Evolutionary conservation across 2,113 vertebrate genomes (phyloP), one percentile per base, ranked within the genome.

Genomic region (Tragelaphus scriptus): DNA sequence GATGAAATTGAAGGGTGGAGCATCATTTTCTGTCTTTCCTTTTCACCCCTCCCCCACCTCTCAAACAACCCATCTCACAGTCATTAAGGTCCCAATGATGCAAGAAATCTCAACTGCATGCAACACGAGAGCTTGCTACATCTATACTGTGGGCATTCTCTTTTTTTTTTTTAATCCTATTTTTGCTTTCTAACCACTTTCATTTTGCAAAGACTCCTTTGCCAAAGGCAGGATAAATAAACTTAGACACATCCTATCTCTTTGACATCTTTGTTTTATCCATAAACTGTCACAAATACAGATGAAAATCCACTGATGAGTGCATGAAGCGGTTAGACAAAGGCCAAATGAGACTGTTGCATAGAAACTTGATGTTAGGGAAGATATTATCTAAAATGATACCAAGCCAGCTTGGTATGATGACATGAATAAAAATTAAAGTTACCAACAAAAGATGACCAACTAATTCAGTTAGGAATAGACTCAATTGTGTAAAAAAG

Each of bases 211-310:
- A 71, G 36, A 85, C 44, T 92, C n/a, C 85, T 49, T 95, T 95
- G 90, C 87, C 90, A 63, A 80, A 79, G 91, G 85, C 63, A 92
- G 56, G 49, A 44, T 85, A 94, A 95, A 92, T 88, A 95, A 97
- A 97, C 81, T 82, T 53, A 85, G 96, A 65, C 58, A 85, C 25
- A 61, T 56, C 91, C 88, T 88, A 61, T 93, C 65, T 96, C 55
- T 17, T 23, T 95, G 53, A 61, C n/a, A 91, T 94, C 82, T 97
- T 87, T 97, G 68, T 97, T 77, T 77, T 85, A 89, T 59, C 82
- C 58, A 93, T 90, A 79, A 96, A 95, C 59, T 91, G 87, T 97
- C 91, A 85, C 14, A 86, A 47, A 91, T 40, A 80, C 55, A 85
- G 87, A 85, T 40, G 65, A 91, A 95, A 88, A 90, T 88, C 61